Evolutionary conservation across 2,113 vertebrate species (phyloP), one percentile per base, ranked within the genome.

Genomic region (Strix uralensis): DNA sequence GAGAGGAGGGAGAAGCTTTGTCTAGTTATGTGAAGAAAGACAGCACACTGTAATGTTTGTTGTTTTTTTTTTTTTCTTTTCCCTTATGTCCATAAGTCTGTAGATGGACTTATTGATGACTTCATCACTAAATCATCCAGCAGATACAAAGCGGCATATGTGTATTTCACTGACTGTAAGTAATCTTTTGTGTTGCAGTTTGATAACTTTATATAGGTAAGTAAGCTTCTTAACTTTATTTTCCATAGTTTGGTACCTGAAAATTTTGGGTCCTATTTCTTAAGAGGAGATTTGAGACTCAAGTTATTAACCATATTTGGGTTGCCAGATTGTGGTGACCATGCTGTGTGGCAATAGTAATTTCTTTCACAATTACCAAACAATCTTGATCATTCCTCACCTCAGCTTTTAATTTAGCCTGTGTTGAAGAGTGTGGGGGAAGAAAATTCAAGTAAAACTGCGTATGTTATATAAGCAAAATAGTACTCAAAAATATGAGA

Each of bases 131-230:
- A 98, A 97, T 98, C 98, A 58, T 98, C 98, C 51, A 98, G 98
- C 93, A 99, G 98, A 96, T 99, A 99, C 90, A 99, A 99, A 98
- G 98, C 98, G 90, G 99, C 99, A 1, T 99, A 99, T 27, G 97
- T 99, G 88, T 99, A 99, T 98, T 99, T 99, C 97, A 99, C 99
- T 70, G 99, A 99, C 97, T 99, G 99, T 99, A 98, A 99, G 99
- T 99, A 96, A 54, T 42, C 66, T 95, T 77, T 95, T 62, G 36
- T 81, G 4, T 58, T 89, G 26, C 54, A 81, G 30, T 49, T 94
- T 79, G 77, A 4, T 90, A 42, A 51, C 65, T 89, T 54, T 15
- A 32, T 86, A 2, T 88, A 52, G 58, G 36, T 85, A 47, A 88
- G 8, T 86, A 27, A 81, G 10, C n/a, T 47, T 27, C 36, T 63